A percentile compares a stretch with the other conserved stretches of the same genome.
These are phyloP conservation scores for Astropecten irregularis DNA, from an alignment of 53 echinoderm and acorn worm genomes.

Conservation along the genomic window DNA sequence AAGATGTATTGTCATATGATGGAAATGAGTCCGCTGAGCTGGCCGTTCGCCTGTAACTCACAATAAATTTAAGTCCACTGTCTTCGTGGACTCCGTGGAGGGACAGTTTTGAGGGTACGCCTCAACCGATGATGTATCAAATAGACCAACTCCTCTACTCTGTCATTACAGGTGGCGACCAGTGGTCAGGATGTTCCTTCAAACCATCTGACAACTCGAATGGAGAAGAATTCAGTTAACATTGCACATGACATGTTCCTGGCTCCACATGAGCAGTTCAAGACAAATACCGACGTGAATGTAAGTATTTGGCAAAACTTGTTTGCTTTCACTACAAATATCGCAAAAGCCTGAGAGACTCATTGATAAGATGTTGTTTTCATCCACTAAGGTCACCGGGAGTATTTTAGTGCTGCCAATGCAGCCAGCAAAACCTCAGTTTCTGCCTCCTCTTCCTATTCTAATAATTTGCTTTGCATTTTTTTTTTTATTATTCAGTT, in stretches of 20 bases:
- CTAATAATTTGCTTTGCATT: too few relatives aligned
- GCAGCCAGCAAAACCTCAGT: too few relatives aligned
- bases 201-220: constrained; percentile 47
- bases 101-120: constrained; percentile 11
- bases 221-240: constrained; percentile 41
- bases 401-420: too few relatives aligned
- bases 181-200: neutral
- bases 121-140: neutral
- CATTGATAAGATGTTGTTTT: neutral
- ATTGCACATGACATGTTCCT: constrained; percentile 49
- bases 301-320: too few relatives aligned
- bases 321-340: too few relatives aligned
- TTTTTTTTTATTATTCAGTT: too few relatives aligned
- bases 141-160: neutral
- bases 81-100: neutral
- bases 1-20: too few relatives aligned
- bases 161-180: neutral
- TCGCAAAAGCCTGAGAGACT: neutral
- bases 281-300: constrained; percentile 12
- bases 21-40: too few relatives aligned
- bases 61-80: too few relatives aligned
- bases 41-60: too few relatives aligned
- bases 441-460: too few relatives aligned
- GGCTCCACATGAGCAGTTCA: neutral
- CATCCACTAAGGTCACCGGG: neutral